Percentiles rank a stretch among this genome's conserved stretches.
phyloP scores from a whole-genome alignment of 2,797 vertebrate genomes.

The Anolis apletophallus region DNA sequence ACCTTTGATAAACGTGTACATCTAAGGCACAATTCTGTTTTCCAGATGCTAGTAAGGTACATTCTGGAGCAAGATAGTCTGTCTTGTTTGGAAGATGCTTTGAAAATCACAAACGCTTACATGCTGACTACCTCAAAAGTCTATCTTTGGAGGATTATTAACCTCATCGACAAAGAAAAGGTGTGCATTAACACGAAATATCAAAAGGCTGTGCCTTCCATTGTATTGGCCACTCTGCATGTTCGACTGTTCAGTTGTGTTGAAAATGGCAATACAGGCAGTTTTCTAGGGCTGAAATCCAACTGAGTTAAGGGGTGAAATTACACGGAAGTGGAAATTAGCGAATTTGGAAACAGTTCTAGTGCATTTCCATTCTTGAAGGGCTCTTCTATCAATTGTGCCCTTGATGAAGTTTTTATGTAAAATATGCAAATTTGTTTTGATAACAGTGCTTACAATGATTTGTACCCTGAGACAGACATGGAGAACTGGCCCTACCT shows the following conservation, averaged over 20 bases:
- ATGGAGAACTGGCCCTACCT: too few species aligned
- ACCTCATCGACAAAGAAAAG: constrained; percentile 84
- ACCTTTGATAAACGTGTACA: not conserved
- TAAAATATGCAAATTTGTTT: too few species aligned
- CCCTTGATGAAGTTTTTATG: too few species aligned
- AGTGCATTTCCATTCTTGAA: too few species aligned
- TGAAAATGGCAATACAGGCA: not conserved
- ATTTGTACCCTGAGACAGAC: too few species aligned
- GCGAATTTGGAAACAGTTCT: too few species aligned
- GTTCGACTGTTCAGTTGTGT: not conserved
- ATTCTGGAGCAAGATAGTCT: constrained; percentile 90
- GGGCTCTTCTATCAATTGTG: too few species aligned
- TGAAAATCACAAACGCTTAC: constrained; percentile 88
- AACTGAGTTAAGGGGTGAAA: not conserved
- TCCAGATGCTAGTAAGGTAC: constrained; percentile 88
- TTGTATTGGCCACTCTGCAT: not conserved
- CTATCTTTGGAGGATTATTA: constrained; percentile 84
- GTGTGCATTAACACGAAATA: constrained; percentile 70
- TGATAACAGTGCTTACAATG: too few species aligned
- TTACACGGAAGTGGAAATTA: not conserved
- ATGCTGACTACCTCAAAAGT: constrained; percentile 86
- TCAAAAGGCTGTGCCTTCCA: not conserved
- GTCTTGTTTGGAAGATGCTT: constrained; percentile 89
- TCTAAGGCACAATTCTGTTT: not conserved
- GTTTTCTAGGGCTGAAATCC: too few species aligned